These are phyloP conservation scores for Panagrolaimus sp. DNA, from an alignment of 1,140 invertebrate species.

Conservation along the genomic window DNA sequence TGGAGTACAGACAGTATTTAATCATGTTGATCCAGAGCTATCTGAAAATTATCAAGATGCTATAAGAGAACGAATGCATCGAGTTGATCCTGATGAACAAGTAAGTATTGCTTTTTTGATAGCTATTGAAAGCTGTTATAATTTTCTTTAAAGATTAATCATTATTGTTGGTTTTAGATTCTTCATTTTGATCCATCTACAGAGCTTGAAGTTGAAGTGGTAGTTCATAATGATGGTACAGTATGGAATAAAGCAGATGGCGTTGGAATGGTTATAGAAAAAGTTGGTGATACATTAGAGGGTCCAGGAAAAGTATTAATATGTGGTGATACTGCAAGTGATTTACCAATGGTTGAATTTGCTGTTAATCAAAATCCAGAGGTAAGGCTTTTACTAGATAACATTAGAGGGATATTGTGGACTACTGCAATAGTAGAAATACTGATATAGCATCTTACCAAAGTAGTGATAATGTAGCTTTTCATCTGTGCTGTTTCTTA, in stretches of 20 bases:
- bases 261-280: conserved; percentile 45
- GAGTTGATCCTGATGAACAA: conserved; percentile 49
- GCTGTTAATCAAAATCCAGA: conserved; percentile 40
- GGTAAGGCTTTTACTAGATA: conserved; percentile 24
- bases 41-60: conserved; percentile 53
- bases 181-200: conserved; percentile 54
- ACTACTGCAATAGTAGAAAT: not conserved
- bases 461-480: too few species aligned
- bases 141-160: too few species aligned
- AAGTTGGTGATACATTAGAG: conserved; percentile 41
- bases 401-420: not conserved
- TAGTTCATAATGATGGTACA: conserved; percentile 44
- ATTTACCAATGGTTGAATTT: conserved; percentile 49
- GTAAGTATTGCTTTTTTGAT: conserved; percentile 20
- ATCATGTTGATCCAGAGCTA: conserved; percentile 50
- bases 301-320: conserved; percentile 45
- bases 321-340: conserved; percentile 54
- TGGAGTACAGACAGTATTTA: conserved; percentile 55
- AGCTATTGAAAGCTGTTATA: too few species aligned
- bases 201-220: conserved; percentile 53
- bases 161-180: too few species aligned
- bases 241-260: conserved; percentile 58
- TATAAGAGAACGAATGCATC: conserved; percentile 48
- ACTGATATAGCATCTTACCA: too few species aligned
- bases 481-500: too few species aligned